A percentile compares a stretch with the other conserved stretches of the same genome.
Evolutionary conservation across 2,797 vertebrate species (phyloP).

Genomic region (Toxotes lorentzi): DNA sequence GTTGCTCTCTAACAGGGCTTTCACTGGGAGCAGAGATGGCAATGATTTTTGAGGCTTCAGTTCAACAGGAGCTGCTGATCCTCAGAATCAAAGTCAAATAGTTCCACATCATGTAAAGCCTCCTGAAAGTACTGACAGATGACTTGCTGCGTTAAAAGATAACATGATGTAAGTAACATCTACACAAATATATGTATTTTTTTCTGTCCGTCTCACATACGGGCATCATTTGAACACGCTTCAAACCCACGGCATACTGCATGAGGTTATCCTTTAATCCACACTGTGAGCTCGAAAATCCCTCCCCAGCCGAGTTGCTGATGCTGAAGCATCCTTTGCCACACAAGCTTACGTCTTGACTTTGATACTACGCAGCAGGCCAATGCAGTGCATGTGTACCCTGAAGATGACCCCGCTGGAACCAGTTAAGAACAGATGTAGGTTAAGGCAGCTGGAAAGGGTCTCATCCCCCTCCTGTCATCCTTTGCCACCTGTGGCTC

Average conservation of each 20-base stretch:
- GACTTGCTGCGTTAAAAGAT: conserved; percentile 21
- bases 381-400: conserved; percentile 10
- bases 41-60: not conserved
- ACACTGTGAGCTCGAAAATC: conserved; percentile 33
- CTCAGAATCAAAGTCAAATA: not conserved
- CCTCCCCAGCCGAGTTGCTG: conserved; percentile 7
- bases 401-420: conserved; percentile 2
- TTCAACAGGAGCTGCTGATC: not conserved
- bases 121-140: conserved; percentile 13
- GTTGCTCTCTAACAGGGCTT: not conserved
- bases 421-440: conserved; percentile 7
- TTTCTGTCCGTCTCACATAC: not conserved
- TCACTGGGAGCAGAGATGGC: not conserved
- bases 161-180: not conserved
- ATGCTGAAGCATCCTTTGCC: conserved; percentile 31
- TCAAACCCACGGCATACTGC: conserved; percentile 12
- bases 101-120: not conserved
- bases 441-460: conserved; percentile 28
- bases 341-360: conserved; percentile 30
- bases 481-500: conserved; percentile 21
- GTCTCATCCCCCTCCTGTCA: conserved; percentile 18
- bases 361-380: not conserved
- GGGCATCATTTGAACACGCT: conserved; percentile 14
- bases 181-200: not conserved
- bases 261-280: conserved; percentile 46